Conservation (phyloP, 2,113 vertebrate genomes). For the Anser cygnoides region DNA sequence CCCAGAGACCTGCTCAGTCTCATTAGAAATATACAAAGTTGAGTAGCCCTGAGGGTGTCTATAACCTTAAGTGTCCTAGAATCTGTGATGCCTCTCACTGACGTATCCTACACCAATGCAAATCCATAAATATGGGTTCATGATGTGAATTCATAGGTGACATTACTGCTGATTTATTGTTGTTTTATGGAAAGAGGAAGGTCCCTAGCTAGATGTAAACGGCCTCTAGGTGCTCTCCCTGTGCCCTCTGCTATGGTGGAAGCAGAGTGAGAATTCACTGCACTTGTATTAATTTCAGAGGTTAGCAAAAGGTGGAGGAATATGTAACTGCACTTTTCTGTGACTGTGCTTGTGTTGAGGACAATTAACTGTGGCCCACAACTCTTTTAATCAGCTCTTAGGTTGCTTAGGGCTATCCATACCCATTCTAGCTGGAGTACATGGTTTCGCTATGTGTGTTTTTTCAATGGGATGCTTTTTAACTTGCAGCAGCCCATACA, state of each 20-base stretch:
- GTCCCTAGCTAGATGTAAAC: background rate
- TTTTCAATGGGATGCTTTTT: background rate
- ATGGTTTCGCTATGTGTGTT: background rate
- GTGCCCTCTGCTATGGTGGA: background rate
- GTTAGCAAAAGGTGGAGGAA: background rate
- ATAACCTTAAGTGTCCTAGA: background rate
- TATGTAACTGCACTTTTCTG: background rate
- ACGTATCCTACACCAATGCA: background rate
- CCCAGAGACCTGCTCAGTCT: background rate
- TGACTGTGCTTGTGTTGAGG: background rate
- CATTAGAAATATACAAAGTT: background rate
- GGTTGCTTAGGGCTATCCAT: background rate
- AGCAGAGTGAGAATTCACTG: background rate
- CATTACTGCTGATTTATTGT: background rate
- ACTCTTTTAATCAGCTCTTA: background rate
- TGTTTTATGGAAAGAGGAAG: background rate
- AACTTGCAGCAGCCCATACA: background rate
- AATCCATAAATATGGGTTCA: background rate
- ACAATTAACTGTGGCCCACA: background rate
- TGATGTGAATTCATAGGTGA: background rate
- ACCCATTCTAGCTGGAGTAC: background rate
- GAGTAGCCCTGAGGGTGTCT: background rate
- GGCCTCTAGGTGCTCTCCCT: background rate
- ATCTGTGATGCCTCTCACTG: background rate
- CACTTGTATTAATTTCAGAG: background rate